Percentiles rank a stretch among this genome's conserved stretches.
phyloP scores from a whole-genome alignment of 2,888 invertebrate genomes.

The Drosophila kuntzei region DNA sequence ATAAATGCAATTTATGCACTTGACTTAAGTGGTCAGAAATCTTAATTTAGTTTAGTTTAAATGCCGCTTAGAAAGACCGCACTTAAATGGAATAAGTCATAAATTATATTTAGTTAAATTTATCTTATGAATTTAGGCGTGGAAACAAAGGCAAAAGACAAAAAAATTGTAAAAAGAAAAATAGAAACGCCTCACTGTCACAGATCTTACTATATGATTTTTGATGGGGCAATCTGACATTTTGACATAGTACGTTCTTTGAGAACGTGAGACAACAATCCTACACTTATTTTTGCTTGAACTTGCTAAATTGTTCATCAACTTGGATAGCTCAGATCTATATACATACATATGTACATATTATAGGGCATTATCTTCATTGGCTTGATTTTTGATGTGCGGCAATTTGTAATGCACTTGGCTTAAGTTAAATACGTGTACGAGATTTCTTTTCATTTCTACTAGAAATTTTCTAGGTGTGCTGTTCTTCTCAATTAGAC shows the following conservation, averaged over 20 bases:
- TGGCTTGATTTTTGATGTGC: conserved; percentile 41
- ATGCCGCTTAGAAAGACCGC: conserved; percentile 45
- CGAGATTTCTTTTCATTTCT: conserved; percentile 1
- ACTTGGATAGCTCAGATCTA: conserved; percentile 25
- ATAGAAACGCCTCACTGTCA: conserved; percentile 40
- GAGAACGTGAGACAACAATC: conserved; percentile 20
- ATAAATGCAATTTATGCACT: conserved; percentile 76
- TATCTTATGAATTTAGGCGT: conserved; percentile 33
- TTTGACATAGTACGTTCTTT: conserved; percentile 4
- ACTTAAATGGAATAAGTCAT: conserved; percentile 60
- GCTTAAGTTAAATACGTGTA: conserved; percentile 2
- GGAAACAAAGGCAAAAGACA: conserved; percentile 52
- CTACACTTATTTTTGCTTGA: conserved; percentile 47
- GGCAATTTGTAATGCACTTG: conserved; percentile 40
- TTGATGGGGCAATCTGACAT: conserved; percentile 18
- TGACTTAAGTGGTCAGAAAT: conserved; percentile 68
- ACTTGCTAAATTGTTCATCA: conserved; percentile 68
- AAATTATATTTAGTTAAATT: conserved; percentile 78
- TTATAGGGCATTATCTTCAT: conserved; percentile 33
- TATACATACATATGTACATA: conserved; percentile 9
- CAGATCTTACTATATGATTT: conserved; percentile 33
- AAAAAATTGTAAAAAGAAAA: background rate
- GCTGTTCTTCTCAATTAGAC: background rate
- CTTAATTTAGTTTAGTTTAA: conserved; percentile 70
- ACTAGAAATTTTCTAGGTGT: conserved; percentile 1